Evolutionary conservation across 2,888 invertebrate genomes (phyloP).

Genomic region (Monopis laevigella): DNA sequence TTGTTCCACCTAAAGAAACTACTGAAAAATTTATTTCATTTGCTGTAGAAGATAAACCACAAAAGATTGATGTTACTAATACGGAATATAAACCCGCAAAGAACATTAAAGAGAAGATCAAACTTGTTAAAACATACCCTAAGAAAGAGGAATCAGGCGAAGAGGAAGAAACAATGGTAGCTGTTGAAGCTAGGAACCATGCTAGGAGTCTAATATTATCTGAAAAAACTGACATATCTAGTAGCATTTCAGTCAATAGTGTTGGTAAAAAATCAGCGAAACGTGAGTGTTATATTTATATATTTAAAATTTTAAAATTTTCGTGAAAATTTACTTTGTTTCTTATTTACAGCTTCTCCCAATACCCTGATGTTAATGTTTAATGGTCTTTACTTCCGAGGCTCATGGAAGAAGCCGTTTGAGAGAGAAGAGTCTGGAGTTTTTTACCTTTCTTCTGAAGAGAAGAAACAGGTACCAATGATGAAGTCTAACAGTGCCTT

Average conservation of each 20-base stretch:
- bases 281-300: conserved; percentile 28
- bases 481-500: conserved; percentile 74
- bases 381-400: conserved; percentile 82
- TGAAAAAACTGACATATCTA: conserved; percentile 61
- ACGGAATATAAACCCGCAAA: conserved; percentile 50
- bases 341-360: conserved; percentile 33
- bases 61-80: conserved; percentile 43
- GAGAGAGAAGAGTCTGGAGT: conserved; percentile 60
- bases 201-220: conserved; percentile 45
- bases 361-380: conserved; percentile 75
- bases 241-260: conserved; percentile 69
- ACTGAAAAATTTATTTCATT: conserved; percentile 64
- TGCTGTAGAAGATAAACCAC: conserved; percentile 57
- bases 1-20: conserved; percentile 47
- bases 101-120: conserved; percentile 63
- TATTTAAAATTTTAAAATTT: conserved; percentile 10
- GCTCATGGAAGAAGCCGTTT: conserved; percentile 78
- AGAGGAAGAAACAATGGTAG: conserved; percentile 68
- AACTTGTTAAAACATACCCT: conserved; percentile 57
- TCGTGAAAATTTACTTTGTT: conserved; percentile 6
- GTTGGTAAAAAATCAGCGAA: conserved; percentile 59
- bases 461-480: conserved; percentile 71
- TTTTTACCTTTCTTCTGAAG: conserved; percentile 70
- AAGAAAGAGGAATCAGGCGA: conserved; percentile 55
- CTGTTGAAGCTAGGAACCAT: conserved; percentile 66